phyloP scores from a whole-genome alignment of 1,140 invertebrate genomes.

The Brachionus calyciflorus region DNA sequence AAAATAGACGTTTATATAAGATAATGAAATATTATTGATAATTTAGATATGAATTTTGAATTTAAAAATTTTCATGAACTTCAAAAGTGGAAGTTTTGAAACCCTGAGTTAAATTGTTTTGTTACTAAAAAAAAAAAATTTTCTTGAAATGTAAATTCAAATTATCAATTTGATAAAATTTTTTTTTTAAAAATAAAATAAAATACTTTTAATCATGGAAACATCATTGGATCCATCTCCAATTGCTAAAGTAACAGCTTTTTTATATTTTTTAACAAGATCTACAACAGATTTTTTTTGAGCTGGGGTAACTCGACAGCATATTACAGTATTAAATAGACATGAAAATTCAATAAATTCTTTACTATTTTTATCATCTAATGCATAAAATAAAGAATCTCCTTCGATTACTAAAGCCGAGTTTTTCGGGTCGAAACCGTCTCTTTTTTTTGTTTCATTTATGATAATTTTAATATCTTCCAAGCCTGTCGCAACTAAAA shows the following conservation, averaged over 20 bases:
- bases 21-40: too few species aligned
- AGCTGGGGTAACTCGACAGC: conserved; percentile 91
- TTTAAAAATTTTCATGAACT: too few species aligned
- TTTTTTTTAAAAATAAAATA: not conserved
- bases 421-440: conserved; percentile 63
- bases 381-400: conserved; percentile 73
- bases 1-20: too few species aligned
- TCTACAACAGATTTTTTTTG: conserved; percentile 98
- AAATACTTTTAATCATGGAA: conserved; percentile 70
- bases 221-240: conserved; percentile 99
- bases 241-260: conserved; percentile 87
- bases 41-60: too few species aligned
- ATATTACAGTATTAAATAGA: conserved; percentile 73
- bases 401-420: conserved; percentile 96
- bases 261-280: conserved; percentile 82
- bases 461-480: not conserved
- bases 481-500: not conserved
- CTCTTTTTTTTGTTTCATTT: not conserved
- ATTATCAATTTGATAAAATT: not conserved
- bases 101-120: too few species aligned
- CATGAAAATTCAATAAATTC: conserved; percentile 47
- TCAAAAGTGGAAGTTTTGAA: too few species aligned
- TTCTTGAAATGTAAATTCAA: too few species aligned
- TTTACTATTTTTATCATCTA: not conserved
- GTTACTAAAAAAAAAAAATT: too few species aligned